Evolutionary conservation across 2,888 invertebrate genomes (phyloP).

Genomic region (Xanthostigma xanthostigma): DNA sequence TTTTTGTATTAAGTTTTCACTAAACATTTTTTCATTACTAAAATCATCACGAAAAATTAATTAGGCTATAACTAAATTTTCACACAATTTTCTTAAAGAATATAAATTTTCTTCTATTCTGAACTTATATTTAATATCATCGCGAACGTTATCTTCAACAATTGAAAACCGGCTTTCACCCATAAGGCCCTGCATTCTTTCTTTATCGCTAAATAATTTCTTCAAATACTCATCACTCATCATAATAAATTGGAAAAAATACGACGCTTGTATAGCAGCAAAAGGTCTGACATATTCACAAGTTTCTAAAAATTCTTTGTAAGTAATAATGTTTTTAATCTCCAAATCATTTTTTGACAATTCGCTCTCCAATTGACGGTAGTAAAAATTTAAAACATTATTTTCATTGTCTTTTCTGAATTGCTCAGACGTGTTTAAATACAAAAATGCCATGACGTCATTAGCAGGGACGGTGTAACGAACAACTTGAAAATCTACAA

Average conservation of each 20-base stretch:
- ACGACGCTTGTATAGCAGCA: not conserved
- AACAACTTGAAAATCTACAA: conserved; percentile 27
- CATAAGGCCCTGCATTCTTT: not conserved
- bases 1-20: no score
- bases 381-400: not conserved
- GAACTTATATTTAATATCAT: no score
- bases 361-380: not conserved
- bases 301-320: not conserved
- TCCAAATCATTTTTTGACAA: not conserved
- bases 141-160: not conserved
- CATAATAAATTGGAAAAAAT: not conserved
- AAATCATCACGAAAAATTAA: not conserved
- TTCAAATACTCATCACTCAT: not conserved
- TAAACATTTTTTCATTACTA: not conserved
- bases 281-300: not conserved
- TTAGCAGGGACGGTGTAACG: conserved; percentile 47
- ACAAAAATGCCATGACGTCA: conserved; percentile 33
- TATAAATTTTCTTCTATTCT: not conserved
- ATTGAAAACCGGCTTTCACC: not conserved
- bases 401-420: not conserved
- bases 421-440: not conserved
- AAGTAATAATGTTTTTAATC: not conserved
- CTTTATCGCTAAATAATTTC: not conserved
- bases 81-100: not conserved
- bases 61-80: not conserved